Evolutionary conservation across 2,113 vertebrate genomes (phyloP).

Genomic region (Melanotaenia duboulayi): DNA sequence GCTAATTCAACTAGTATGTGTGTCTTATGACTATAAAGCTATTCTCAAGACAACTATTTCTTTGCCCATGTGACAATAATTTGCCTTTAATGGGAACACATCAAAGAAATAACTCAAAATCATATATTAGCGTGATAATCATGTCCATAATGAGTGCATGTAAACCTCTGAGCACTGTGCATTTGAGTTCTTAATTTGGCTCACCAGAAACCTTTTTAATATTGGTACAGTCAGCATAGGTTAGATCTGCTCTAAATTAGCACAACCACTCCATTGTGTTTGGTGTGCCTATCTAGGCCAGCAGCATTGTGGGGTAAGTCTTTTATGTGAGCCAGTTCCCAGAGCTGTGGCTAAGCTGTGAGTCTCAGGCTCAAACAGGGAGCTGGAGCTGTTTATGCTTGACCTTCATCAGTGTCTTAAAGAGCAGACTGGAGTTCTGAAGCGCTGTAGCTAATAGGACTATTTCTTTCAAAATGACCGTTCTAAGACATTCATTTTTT

Average conservation of each 20-base stretch:
- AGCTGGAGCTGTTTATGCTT: slow-evolving; percentile 66
- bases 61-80: too few relatives aligned
- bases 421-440: slow-evolving; percentile 50
- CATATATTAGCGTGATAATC: neutral
- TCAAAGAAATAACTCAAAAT: neutral
- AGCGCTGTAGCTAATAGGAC: slow-evolving; percentile 51
- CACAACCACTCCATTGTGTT: slow-evolving; percentile 60
- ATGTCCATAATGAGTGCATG: neutral
- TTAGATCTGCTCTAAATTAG: slow-evolving; percentile 58
- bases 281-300: slow-evolving; percentile 66
- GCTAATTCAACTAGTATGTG: too few relatives aligned
- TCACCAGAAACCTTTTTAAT: slow-evolving; percentile 35
- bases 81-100: neutral
- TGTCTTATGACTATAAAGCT: too few relatives aligned
- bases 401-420: slow-evolving; percentile 77
- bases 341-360: slow-evolving; percentile 60
- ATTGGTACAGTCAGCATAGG: slow-evolving; percentile 39
- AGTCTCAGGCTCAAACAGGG: slow-evolving; percentile 51
- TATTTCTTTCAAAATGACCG: slow-evolving; percentile 58
- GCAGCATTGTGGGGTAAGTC: slow-evolving; percentile 67
- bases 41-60: too few relatives aligned
- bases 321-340: slow-evolving; percentile 67
- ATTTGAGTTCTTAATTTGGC: slow-evolving; percentile 42
- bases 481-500: slow-evolving; percentile 41
- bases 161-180: slow-evolving; percentile 1